Evolutionary conservation across 2,888 invertebrate species (phyloP), one percentile per base, ranked within the genome.

Genomic region (Stomorhina lunata): DNA sequence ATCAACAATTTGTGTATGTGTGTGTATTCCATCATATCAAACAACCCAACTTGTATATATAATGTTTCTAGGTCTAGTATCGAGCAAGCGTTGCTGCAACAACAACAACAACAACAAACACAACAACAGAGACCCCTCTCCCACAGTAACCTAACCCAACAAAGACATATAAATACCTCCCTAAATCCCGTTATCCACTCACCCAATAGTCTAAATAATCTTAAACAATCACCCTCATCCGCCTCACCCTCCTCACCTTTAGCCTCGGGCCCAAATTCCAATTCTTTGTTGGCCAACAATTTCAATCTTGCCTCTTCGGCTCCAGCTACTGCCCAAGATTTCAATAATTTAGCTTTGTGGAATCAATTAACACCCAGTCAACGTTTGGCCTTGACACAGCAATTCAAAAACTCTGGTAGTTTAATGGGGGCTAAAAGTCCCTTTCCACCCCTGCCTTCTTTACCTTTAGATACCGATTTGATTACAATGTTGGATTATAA

Each of bases 11-110:
- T n/a, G n/a, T n/a, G n/a, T 63, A 66, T 69, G 50, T 48, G 75
- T 63, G 81, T 61, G 53, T 80, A 83, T 84, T 76, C 84, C n/a
- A 81, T 84, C 81, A 86, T 84, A 85, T 86, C 88, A 84, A 87
- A 4, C 72, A 65, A 65, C 84, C 88, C 88, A 88, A 89, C 88
- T 89, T 90, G 88, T 76, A 29, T 77, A 76, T 91, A 91, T 91
- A 91, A 91, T 91, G 91, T 91, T 91, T 91, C 91, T 91, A 91
- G 91, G 91, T 91, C 90, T 87, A 91, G 90, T 90, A 88, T 90
- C 89, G 89, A 90, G 88, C 90, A 88, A 88, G 87, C 89, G 88
- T 86, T 90, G 89, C 89, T 89, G 89, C 89, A 89, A 89, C 90
- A 90, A 88, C 86, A 85, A 84, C 86, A 86, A 85, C 86, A 84